A percentile compares a stretch with the other conserved stretches of the same genome.
These are phyloP conservation scores for Rhysida immarginata DNA, from an alignment of 1,140 invertebrate genomes.

Conservation along the genomic window DNA sequence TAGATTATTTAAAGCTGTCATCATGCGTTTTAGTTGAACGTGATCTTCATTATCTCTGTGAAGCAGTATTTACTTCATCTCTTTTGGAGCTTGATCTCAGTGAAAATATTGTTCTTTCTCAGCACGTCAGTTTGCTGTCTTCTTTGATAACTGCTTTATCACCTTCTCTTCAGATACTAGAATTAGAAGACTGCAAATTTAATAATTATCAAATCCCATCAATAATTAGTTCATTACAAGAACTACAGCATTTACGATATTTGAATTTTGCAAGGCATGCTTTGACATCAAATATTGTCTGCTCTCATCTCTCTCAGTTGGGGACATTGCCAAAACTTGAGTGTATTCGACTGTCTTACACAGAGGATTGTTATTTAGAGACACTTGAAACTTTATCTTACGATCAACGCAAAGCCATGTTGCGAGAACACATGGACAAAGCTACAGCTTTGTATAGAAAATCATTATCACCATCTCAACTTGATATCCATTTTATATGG, in stretches of 20 bases:
- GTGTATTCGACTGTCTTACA: neutral
- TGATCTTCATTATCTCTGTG: neutral
- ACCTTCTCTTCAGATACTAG: neutral
- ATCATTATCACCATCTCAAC: no score
- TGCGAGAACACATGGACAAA: neutral
- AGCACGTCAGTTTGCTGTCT: neutral
- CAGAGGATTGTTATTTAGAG: neutral
- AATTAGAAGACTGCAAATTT: conserved; percentile 4
- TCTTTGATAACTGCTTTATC: neutral
- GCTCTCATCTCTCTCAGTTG: neutral
- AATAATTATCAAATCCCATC: neutral
- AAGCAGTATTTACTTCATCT: neutral
- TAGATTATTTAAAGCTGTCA: conserved; percentile 4
- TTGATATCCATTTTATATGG: neutral
- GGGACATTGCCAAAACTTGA: neutral
- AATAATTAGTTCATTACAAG: neutral
- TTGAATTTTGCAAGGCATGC: neutral
- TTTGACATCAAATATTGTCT: neutral
- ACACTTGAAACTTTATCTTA: neutral
- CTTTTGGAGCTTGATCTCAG: neutral
- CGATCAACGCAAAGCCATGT: neutral
- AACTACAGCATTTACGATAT: neutral
- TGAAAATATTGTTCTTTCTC: neutral
- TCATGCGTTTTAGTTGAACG: neutral
- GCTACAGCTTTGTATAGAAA: neutral